phyloP scores from a whole-genome alignment of 2,113 vertebrate genomes.

The Pampusana beccarii region DNA sequence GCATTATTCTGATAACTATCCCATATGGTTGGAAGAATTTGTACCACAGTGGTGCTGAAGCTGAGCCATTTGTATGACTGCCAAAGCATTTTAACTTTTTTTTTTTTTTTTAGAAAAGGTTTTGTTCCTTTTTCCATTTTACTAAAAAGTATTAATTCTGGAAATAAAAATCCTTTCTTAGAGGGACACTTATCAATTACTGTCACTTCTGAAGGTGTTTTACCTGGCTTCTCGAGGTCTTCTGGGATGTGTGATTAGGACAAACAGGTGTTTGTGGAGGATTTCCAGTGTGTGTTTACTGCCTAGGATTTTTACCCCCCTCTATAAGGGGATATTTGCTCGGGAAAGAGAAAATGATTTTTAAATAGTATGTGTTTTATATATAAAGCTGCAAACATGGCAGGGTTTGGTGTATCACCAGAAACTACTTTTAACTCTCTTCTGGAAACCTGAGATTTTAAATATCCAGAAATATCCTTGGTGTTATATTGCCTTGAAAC shows the following conservation, averaged over 20 bases:
- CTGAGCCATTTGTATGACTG: background rate
- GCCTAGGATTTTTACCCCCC: too few relatives aligned
- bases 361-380: background rate
- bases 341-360: background rate
- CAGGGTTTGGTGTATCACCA: background rate
- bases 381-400: background rate
- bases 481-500: slow-evolving; percentile 44
- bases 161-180: background rate
- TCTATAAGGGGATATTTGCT: background rate
- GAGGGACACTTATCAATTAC: background rate
- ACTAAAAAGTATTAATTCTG: background rate
- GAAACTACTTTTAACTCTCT: background rate
- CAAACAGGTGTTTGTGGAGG: background rate
- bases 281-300: background rate
- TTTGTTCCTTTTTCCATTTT: too few relatives aligned
- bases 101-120: background rate
- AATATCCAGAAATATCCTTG: slow-evolving; percentile 51
- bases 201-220: background rate
- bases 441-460: slow-evolving; percentile 46
- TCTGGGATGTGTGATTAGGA: background rate
- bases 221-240: background rate
- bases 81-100: background rate
- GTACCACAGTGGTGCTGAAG: background rate
- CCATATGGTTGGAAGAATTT: slow-evolving; percentile 22
- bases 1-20: slow-evolving; percentile 32